Evolutionary conservation across 2,888 invertebrate genomes (phyloP).

Genomic region (Drosophila dives): DNA sequence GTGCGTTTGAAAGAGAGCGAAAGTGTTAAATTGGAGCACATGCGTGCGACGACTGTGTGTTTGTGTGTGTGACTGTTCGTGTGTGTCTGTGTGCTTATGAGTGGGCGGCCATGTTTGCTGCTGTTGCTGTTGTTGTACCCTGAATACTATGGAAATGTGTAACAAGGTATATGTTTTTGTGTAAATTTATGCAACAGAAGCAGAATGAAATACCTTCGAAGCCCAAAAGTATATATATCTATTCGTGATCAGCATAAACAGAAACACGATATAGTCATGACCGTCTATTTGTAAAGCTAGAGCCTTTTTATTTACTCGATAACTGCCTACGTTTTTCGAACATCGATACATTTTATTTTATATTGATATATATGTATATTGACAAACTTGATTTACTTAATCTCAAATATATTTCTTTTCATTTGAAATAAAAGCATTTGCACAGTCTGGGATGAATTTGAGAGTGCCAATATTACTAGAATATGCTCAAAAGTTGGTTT

Average conservation of each 20-base stretch:
- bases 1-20: slow-evolving; percentile 72
- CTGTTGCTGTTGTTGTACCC: slow-evolving; percentile 29
- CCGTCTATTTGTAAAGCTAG: background rate
- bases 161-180: background rate
- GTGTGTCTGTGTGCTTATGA: slow-evolving; percentile 7
- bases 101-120: slow-evolving; percentile 56
- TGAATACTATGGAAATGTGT: background rate
- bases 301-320: background rate
- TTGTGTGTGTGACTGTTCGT: slow-evolving; percentile 5
- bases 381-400: background rate
- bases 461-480: background rate
- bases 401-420: too few relatives aligned
- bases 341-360: background rate
- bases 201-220: background rate
- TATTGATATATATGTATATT: background rate
- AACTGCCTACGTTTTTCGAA: background rate
- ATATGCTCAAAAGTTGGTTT: background rate
- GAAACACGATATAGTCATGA: background rate
- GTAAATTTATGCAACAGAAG: background rate
- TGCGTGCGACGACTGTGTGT: slow-evolving; percentile 49
- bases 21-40: slow-evolving; percentile 76
- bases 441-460: too few relatives aligned
- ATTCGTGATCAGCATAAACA: background rate
- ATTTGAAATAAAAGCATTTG: too few relatives aligned
- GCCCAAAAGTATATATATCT: too few relatives aligned